These are phyloP conservation scores for Argynnis bischoffii DNA, from an alignment of 2,888 invertebrate species.

Conservation along the genomic window DNA sequence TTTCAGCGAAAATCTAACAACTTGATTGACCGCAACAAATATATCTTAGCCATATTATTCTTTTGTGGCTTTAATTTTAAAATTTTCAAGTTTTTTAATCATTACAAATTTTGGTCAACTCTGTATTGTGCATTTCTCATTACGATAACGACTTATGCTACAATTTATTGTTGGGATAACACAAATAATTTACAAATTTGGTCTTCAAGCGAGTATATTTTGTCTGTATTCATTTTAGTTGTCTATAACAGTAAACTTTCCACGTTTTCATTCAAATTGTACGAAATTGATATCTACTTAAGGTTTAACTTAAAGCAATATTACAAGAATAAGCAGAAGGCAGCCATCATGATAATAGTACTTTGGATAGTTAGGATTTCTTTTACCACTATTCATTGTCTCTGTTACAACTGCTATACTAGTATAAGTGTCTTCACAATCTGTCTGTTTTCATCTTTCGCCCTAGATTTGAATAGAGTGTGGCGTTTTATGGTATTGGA, in stretches of 20 bases:
- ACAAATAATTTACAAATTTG: constrained; percentile 53
- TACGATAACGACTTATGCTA: constrained; percentile 46
- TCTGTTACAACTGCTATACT: constrained; percentile 48
- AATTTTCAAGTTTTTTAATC: constrained; percentile 48
- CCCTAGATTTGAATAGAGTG: constrained; percentile 65
- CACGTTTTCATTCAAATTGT: constrained; percentile 51
- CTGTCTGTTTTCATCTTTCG: constrained; percentile 56
- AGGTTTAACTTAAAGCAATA: constrained; percentile 52
- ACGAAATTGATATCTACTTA: constrained; percentile 55
- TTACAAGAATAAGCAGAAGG: constrained; percentile 47
- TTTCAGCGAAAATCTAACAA: constrained; percentile 22
- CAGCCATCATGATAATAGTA: constrained; percentile 45
- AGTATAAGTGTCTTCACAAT: constrained; percentile 49
- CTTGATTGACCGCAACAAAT: constrained; percentile 46
- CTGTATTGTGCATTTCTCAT: constrained; percentile 55
- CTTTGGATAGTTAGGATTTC: constrained; percentile 55
- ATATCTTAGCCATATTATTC: constrained; percentile 53
- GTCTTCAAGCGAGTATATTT: constrained; percentile 60
- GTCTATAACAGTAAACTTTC: constrained; percentile 52
- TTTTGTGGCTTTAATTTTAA: constrained; percentile 65
- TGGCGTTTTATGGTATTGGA: constrained; percentile 68
- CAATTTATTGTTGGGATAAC: constrained; percentile 50
- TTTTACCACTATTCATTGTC: constrained; percentile 55
- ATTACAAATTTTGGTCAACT: constrained; percentile 44
- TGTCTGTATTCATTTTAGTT: constrained; percentile 52